Percentiles rank a stretch among this genome's conserved stretches.
These are phyloP conservation scores for Papilio polytes DNA, from an alignment of 1,140 invertebrate genomes.

Conservation along the genomic window DNA sequence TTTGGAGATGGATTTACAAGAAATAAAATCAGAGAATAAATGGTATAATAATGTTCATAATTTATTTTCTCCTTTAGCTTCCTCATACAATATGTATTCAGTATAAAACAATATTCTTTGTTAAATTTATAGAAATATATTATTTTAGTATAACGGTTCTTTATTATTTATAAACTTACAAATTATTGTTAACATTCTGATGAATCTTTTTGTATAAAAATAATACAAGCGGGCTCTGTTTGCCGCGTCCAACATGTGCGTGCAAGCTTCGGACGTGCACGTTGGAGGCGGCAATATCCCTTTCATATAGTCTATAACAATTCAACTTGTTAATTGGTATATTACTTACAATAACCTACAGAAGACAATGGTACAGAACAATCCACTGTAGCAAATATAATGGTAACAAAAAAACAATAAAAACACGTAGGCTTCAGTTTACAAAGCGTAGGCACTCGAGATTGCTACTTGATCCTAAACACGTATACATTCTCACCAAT, in stretches of 20 bases:
- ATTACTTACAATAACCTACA: slow-evolving; percentile 79
- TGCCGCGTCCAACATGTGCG: slow-evolving; percentile 44
- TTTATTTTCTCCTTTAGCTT: slow-evolving; percentile 79
- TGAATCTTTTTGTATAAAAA: slow-evolving; percentile 81
- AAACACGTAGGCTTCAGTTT: slow-evolving; percentile 80
- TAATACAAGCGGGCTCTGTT: slow-evolving; percentile 74
- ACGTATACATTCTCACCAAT: slow-evolving; percentile 81
- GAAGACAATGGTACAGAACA: slow-evolving; percentile 81
- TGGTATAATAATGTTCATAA: slow-evolving; percentile 83
- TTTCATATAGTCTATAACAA: slow-evolving; percentile 77
- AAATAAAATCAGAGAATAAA: slow-evolving; percentile 70
- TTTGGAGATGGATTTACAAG: background rate
- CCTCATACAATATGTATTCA: slow-evolving; percentile 81
- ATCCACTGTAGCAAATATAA: slow-evolving; percentile 77
- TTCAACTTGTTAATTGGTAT: slow-evolving; percentile 82
- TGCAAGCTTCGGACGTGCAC: slow-evolving; percentile 33
- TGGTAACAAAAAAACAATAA: slow-evolving; percentile 82
- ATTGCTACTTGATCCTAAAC: slow-evolving; percentile 80
- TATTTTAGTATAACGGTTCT: slow-evolving; percentile 82
- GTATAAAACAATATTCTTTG: slow-evolving; percentile 83
- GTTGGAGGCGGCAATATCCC: slow-evolving; percentile 52
- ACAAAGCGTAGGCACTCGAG: slow-evolving; percentile 84
- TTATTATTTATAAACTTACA: slow-evolving; percentile 82
- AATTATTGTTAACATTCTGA: slow-evolving; percentile 83
- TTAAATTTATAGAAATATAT: slow-evolving; percentile 84